Percentiles rank a stretch among this genome's conserved stretches.
phyloP scores from a whole-genome alignment of 2,888 invertebrate genomes.

The Lymantria dispar region DNA sequence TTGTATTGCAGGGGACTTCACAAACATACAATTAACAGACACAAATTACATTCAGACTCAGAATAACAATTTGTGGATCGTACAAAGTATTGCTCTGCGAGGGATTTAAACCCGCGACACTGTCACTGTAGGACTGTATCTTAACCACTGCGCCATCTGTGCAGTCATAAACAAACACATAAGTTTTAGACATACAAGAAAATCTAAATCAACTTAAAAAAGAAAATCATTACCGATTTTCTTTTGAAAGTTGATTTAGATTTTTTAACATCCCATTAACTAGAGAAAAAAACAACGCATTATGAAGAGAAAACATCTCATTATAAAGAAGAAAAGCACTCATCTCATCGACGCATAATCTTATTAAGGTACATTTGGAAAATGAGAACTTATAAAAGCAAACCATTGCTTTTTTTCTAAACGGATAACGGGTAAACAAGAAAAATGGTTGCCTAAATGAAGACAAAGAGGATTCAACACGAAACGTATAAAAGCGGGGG shows the following conservation, averaged over 20 bases:
- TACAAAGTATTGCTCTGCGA: no score
- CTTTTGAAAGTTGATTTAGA: no score
- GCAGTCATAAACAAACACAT: background rate
- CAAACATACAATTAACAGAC: no score
- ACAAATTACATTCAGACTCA: no score
- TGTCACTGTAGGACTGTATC: no score
- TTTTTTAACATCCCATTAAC: background rate
- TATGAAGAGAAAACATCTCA: slow-evolving; percentile 4
- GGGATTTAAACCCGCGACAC: no score
- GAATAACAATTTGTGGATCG: no score
- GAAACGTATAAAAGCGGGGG: slow-evolving; percentile 40
- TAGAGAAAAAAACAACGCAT: background rate
- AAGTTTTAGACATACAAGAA: background rate
- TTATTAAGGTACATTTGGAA: slow-evolving; percentile 34
- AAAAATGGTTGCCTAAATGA: slow-evolving; percentile 65
- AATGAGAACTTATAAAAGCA: slow-evolving; percentile 35
- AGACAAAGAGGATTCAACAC: slow-evolving; percentile 56
- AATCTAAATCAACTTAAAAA: slow-evolving; percentile 7
- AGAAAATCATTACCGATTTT: no score
- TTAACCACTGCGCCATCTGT: no score
- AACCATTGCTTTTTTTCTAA: slow-evolving; percentile 35
- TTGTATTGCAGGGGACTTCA: no score
- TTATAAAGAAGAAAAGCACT: slow-evolving; percentile 13
- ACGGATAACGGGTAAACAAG: slow-evolving; percentile 59
- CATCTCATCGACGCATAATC: slow-evolving; percentile 26